phyloP scores from a whole-genome alignment of 2,113 vertebrate genomes.

The Daubentonia madagascariensis region DNA sequence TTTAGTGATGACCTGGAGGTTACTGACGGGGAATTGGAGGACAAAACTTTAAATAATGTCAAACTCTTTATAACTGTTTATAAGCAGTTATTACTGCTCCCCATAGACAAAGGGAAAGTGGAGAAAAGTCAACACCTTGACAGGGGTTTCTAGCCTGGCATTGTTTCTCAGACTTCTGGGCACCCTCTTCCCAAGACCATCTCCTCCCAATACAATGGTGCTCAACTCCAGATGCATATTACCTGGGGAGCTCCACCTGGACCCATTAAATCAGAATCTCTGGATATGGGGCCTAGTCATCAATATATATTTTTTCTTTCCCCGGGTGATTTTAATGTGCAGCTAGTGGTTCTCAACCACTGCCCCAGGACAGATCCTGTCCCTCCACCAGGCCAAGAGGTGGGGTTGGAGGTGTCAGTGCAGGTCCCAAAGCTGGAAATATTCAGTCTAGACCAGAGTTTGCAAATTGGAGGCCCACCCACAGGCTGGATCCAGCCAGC shows the following conservation, averaged over 20 bases:
- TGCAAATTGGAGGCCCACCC: conserved; percentile 69
- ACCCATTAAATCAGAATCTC: not conserved
- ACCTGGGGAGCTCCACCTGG: not conserved
- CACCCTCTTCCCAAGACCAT: not conserved
- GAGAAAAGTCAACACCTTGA: not conserved
- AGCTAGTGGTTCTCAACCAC: not conserved
- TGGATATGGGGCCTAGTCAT: not conserved
- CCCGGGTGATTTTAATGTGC: not conserved
- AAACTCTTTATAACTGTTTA: not conserved
- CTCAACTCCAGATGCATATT: not conserved
- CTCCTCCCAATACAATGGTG: not conserved
- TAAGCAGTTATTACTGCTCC: not conserved
- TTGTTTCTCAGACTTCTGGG: not conserved
- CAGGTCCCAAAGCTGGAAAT: conserved; percentile 42
- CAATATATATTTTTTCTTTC: not conserved
- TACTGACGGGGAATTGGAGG: not conserved
- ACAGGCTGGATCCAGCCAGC: conserved; percentile 42
- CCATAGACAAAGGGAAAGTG: not conserved
- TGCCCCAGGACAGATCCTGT: not conserved
- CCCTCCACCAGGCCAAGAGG: not conserved
- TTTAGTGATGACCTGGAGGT: not conserved
- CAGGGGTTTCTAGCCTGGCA: not conserved
- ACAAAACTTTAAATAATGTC: not conserved
- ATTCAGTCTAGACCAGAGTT: conserved; percentile 50
- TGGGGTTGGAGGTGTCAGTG: not conserved